Evolutionary conservation across 2,888 invertebrate genomes (phyloP).

Genomic region (Meliscaeva auricollis): DNA sequence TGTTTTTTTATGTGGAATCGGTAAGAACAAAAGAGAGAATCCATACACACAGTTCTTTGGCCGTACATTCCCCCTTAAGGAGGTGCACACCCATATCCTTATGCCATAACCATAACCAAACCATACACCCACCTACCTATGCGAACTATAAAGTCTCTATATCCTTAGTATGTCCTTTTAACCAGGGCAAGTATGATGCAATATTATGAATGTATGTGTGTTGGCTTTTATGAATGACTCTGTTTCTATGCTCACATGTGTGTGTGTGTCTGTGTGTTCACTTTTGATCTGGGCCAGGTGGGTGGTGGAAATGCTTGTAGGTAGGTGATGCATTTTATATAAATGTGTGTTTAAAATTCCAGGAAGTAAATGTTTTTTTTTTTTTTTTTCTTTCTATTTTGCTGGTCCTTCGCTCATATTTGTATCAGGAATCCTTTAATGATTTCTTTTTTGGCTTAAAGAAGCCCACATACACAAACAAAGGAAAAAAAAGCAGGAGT

Average conservation of each 20-base stretch:
- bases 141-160: slow-evolving; percentile 31
- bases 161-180: slow-evolving; percentile 64
- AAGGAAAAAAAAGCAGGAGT: background rate
- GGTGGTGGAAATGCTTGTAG: slow-evolving; percentile 24
- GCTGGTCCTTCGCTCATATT: slow-evolving; percentile 14
- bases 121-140: background rate
- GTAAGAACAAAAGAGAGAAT: slow-evolving; percentile 61
- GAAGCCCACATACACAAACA: slow-evolving; percentile 28
- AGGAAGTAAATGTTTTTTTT: slow-evolving; percentile 66
- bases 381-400: background rate
- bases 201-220: slow-evolving; percentile 40
- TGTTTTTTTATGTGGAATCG: slow-evolving; percentile 32
- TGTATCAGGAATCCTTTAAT: slow-evolving; percentile 53
- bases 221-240: slow-evolving; percentile 71
- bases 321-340: slow-evolving; percentile 35
- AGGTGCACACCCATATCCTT: slow-evolving; percentile 27
- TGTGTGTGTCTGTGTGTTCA: slow-evolving; percentile 32
- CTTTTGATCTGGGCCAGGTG: slow-evolving; percentile 74
- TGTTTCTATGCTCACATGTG: slow-evolving; percentile 60
- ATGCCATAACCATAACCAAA: background rate
- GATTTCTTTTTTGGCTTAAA: slow-evolving; percentile 58
- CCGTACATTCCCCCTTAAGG: slow-evolving; percentile 22
- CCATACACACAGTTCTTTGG: slow-evolving; percentile 56
- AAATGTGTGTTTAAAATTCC: slow-evolving; percentile 41
- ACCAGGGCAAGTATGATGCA: slow-evolving; percentile 76